These are phyloP conservation scores for Allacma fusca DNA, from an alignment of 2,888 invertebrate genomes.

Conservation along the genomic window DNA sequence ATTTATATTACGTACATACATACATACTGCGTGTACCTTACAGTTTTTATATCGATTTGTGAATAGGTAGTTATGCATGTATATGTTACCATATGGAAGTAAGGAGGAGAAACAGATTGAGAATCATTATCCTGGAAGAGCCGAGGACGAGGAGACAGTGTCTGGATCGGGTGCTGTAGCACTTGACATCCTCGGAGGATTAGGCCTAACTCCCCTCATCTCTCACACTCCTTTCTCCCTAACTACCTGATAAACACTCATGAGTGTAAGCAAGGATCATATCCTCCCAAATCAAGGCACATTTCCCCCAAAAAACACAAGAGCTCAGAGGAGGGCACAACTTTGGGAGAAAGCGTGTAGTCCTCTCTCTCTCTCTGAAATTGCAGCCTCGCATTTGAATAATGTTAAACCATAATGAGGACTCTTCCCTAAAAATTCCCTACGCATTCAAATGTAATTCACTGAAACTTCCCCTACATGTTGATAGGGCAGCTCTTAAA, in stretches of 20 bases:
- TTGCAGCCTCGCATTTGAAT: neutral
- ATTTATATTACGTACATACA: no score
- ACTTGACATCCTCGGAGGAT: neutral
- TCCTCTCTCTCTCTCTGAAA: neutral
- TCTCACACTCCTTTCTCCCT: neutral
- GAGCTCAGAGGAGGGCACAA: neutral
- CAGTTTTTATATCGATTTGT: no score
- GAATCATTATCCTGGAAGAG: neutral
- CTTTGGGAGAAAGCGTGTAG: neutral
- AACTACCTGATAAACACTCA: slow-evolving; percentile 30
- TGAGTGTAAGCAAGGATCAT: neutral
- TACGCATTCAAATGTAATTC: no score
- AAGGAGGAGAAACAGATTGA: neutral
- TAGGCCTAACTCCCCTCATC: slow-evolving; percentile 1
- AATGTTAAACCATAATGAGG: no score
- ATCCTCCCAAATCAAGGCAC: slow-evolving; percentile 2
- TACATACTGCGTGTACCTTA: no score
- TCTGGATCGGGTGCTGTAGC: neutral
- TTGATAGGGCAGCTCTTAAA: no score
- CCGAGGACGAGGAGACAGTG: neutral
- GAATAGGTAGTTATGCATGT: neutral
- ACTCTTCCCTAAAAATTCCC: no score
- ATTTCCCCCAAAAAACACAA: neutral
- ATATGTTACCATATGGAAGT: neutral
- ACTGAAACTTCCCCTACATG: no score